Conservation (phyloP, 2,888 invertebrate species). For the Julus scandinavius region DNA sequence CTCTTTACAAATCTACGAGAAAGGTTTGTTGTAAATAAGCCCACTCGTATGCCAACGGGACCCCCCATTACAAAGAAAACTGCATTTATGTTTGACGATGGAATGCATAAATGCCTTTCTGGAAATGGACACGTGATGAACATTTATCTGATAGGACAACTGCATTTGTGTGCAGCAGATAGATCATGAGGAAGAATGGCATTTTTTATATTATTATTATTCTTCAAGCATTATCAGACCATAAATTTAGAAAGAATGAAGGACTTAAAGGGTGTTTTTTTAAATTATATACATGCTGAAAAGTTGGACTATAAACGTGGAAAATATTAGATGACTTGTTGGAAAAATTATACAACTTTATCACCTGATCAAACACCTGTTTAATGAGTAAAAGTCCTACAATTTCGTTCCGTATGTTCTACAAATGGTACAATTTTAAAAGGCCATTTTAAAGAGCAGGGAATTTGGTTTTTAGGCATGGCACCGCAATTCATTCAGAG, state of each 20-base stretch:
- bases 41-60: slow-evolving; percentile 36
- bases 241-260: neutral
- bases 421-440: too few species aligned
- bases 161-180: neutral
- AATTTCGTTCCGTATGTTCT: too few species aligned
- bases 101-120: slow-evolving; percentile 40
- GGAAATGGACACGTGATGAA: slow-evolving; percentile 16
- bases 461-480: too few species aligned
- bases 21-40: slow-evolving; percentile 22
- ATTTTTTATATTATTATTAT: too few species aligned
- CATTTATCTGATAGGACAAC: slow-evolving; percentile 29
- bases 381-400: too few species aligned
- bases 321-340: neutral
- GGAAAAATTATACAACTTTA: too few species aligned
- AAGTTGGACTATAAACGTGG: neutral
- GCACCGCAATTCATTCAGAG: too few species aligned
- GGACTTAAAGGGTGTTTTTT: neutral
- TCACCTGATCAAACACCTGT: too few species aligned
- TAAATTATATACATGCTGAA: neutral
- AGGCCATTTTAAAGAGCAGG: too few species aligned
- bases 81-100: slow-evolving; percentile 31
- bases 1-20: slow-evolving; percentile 7
- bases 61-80: slow-evolving; percentile 36
- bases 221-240: neutral
- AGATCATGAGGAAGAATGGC: neutral